phyloP scores from a whole-genome alignment of 2,113 vertebrate species.

The Paracanthobrama guichenoti region DNA sequence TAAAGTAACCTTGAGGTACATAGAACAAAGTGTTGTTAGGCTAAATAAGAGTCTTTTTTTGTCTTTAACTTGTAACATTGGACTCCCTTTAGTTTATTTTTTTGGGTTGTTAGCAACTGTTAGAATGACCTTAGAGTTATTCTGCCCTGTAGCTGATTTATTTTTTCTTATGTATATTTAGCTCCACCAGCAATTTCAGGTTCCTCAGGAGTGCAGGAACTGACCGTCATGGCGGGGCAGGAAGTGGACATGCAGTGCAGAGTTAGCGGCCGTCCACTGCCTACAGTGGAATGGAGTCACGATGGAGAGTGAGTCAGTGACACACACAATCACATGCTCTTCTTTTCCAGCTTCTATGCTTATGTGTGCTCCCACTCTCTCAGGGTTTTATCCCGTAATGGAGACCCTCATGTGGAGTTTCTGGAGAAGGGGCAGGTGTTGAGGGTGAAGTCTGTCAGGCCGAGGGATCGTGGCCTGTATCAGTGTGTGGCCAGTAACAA shows the following conservation, averaged over 20 bases:
- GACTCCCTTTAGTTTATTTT: neutral
- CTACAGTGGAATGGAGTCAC: constrained; percentile 85
- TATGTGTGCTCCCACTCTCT: too few relatives aligned
- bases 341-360: constrained; percentile 4
- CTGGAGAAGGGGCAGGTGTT: constrained; percentile 78
- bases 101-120: neutral
- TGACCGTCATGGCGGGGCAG: constrained; percentile 73
- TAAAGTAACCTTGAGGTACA: neutral
- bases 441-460: constrained; percentile 73
- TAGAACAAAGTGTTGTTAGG: neutral
- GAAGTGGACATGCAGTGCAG: constrained; percentile 78
- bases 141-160: neutral
- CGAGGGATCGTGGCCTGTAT: constrained; percentile 81
- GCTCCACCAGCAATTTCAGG: constrained; percentile 82
- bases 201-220: constrained; percentile 73
- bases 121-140: neutral
- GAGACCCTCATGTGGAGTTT: constrained; percentile 76
- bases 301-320: constrained; percentile 80
- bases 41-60: neutral
- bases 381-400: constrained; percentile 75
- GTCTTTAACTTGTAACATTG: neutral
- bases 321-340: neutral
- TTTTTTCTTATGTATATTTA: constrained; percentile 51
- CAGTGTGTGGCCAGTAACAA: constrained; percentile 84
- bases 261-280: constrained; percentile 75